These are phyloP conservation scores for Sarcophaga subvicina DNA, from an alignment of 2,888 invertebrate species.

Conservation along the genomic window DNA sequence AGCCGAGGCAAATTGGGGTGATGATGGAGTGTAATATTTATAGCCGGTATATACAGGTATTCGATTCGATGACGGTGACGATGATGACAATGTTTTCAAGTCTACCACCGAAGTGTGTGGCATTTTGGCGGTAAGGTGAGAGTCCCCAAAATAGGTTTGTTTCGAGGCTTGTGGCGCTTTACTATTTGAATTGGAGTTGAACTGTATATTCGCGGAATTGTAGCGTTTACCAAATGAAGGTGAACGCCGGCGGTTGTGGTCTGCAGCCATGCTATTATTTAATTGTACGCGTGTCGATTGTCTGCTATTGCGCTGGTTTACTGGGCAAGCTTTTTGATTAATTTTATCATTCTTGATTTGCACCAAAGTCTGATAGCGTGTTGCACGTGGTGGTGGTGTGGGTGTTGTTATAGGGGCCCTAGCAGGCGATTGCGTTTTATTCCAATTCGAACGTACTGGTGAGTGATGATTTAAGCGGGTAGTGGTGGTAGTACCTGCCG, in stretches of 20 bases:
- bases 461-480: constrained; percentile 62
- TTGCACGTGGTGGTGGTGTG: constrained; percentile 40
- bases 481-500: neutral
- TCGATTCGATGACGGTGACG: neutral
- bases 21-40: constrained; percentile 43
- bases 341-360: constrained; percentile 76
- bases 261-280: neutral
- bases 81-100: constrained; percentile 13
- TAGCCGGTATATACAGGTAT: constrained; percentile 18
- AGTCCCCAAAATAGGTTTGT: constrained; percentile 71
- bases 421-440: constrained; percentile 44
- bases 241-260: constrained; percentile 26
- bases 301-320: constrained; percentile 41
- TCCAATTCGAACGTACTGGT: constrained; percentile 65
- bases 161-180: constrained; percentile 64
- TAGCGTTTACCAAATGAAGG: constrained; percentile 55
- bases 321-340: constrained; percentile 35
- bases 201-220: constrained; percentile 27
- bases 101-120: constrained; percentile 37
- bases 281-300: constrained; percentile 75
- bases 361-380: constrained; percentile 79
- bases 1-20: constrained; percentile 41
- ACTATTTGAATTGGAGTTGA: neutral
- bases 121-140: constrained; percentile 32
- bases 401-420: neutral